Evolutionary conservation across 2,797 vertebrate species (phyloP), one percentile per base, ranked within the genome.

Genomic region (Mus spretus): DNA sequence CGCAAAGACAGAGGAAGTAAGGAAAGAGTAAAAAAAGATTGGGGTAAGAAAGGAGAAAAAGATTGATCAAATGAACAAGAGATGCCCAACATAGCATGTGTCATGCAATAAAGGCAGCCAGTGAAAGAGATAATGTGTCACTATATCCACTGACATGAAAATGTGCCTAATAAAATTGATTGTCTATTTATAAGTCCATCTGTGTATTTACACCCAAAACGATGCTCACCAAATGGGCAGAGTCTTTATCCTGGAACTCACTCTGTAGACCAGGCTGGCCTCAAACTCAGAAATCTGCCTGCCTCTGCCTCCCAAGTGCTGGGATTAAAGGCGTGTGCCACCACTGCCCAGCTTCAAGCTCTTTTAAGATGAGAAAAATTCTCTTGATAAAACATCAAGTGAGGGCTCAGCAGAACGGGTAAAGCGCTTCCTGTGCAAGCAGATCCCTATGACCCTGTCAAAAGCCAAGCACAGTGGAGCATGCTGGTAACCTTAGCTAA

Each of bases 91-190:
- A 0, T 14, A 79, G 89, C 88, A 85, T 85, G 44, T 47, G 63
- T 80, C 89, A 72, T 77, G 31, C 79, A 74, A 67, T 83, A 80
- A 92, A 47, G 77, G 11, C 37, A 83, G 40, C 93, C 70, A 88
- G 63, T 94, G 81, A 95, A 90, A 91, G n/a, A 20, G 61, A 92
- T 59, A 78, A 44, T 55, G 78, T 34, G 70, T 83, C n/a, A 24
- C 74, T 70, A 13, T 59, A 80, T 40, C 84, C 55, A 90, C 78
- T 40, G 55, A 90, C 67, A 92, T 63, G 63, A 50, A 95, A 96
- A 65, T 80, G 70, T 77, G 61, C 67, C 82, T 92, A 93, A 96
- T 91, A 95, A 96, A 96, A 90, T 24, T 55, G 28, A 87, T 85
- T 90, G 40, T 47, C 93, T 91, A 44, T 50, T 82, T 77, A 67